Base-by-base conservation (phyloP, 2,797 vertebrate species). In the Champsocephalus esox region DNA sequence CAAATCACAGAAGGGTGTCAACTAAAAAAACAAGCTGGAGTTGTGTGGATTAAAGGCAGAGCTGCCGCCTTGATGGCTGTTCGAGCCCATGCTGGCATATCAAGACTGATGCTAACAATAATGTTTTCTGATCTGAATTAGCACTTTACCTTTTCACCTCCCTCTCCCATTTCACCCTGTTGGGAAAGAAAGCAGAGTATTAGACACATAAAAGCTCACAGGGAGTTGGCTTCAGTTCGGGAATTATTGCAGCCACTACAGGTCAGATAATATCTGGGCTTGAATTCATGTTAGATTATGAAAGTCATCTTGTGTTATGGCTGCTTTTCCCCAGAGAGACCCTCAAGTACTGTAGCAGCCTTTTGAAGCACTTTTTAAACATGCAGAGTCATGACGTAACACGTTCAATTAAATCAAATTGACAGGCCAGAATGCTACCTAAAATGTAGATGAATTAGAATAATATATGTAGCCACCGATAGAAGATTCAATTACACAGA, bases 151-250 rank as follows among this genome's bases (percentile, higher is more conserved):
- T 98, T 99, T 94, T 98, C 96, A 93, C 98, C 98, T 89, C 38
- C 94, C 73, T 97, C 96, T 94, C 98, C 98, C 89, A 94, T 96
- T 89, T 98, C 97, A 87, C 98, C 98, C 98, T 99, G 92, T 90
- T 77, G 93, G 93, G 87, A 95, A 87, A 89, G 80, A 93, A 93
- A 92, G 69, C 92, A 91, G 66, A 90, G 76, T 71, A 77, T 79
- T 80, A 92, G 89, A 71, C 46, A 69, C 49, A 79, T 66, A 76
- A 66, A 81, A 65, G 64, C 75, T 73, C 54, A 64, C 34, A 50
- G 69, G 79, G 58, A 51, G 55, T 55, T 61, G 50, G 74, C 62
- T 71, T 65, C 56, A 76, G 32, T 44, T 59, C 59, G 48, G 38
- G 70, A 80, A 70, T 83, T 85, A 84, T 50, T 72, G 74, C 77